Evolutionary conservation across 2,113 vertebrate genomes (phyloP), one percentile per base, ranked within the genome.

Genomic region (Dromiciops gliroides): DNA sequence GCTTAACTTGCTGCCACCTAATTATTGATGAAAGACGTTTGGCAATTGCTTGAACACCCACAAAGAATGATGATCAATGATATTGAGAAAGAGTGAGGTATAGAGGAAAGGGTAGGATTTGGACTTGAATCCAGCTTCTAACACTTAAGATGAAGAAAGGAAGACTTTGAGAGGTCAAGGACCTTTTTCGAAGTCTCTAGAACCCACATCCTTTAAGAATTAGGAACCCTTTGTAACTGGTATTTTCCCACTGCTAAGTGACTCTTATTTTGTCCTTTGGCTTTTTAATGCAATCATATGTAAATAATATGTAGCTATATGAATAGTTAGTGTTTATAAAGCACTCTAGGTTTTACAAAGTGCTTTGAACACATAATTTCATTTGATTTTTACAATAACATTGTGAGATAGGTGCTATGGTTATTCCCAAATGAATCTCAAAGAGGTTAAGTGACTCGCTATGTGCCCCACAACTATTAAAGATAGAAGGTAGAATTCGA

Each of bases 131-230:
- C 31, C 31, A 16, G 60, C 11, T 67, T 67, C 60, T 67, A 16
- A 3, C 60, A 37, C 12, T 14, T 51, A 48, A 60, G 26, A 47
- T n/a, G 37, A 67, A 14, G 89, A 92, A 67, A 48, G 51, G 3
- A 67, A 90, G 89, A 31, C 22, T 91, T 92, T 90, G n/a, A 60
- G 83, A 88, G 91, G 3, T n/a, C n/a, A 56, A 88, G 51, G 37
- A 0, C 0, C 49, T 89, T 93, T n/a, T 8, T 90, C 25, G 50
- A 56, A 14, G 23, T 47, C 94, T 51, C n/a, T n/a, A n/a, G n/a
- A n/a, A n/a, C n/a, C n/a, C n/a, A n/a, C n/a, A 22, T 60, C 25
- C 51, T 93, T 92, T 93, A 50, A 48, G 56, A 50, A 92, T 37
- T 6, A 19, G 88, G 88, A 95, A 48, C 24, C n/a, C n/a, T 11